Percentiles rank a stretch among this genome's conserved stretches.
Conservation (phyloP, 2,113 vertebrate genomes). For the Suricata suricatta region DNA sequence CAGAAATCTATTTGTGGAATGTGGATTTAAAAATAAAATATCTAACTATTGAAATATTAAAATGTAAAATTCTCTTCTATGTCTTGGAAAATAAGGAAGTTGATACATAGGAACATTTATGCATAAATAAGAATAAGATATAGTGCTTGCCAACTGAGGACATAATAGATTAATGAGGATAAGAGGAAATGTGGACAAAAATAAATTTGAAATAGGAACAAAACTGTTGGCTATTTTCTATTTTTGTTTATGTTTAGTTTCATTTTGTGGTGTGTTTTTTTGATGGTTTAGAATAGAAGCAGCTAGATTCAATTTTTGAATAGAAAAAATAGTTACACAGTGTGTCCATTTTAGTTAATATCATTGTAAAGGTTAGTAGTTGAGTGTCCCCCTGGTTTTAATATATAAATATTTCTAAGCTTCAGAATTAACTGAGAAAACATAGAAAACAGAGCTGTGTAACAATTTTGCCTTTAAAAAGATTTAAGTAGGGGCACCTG, state of each 20-base stretch:
- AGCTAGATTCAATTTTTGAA: background rate
- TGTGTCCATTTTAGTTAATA: background rate
- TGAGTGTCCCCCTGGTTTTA: background rate
- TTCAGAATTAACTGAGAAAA: background rate
- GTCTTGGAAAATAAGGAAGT: background rate
- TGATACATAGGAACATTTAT: background rate
- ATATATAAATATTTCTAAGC: background rate
- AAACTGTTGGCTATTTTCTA: background rate
- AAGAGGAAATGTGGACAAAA: background rate
- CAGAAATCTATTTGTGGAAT: background rate
- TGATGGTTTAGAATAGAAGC: background rate
- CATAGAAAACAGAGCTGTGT: background rate
- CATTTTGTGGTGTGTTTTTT: background rate
- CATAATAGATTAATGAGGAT: background rate
- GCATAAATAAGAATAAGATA: background rate
- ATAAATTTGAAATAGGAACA: background rate
- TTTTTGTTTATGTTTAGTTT: background rate
- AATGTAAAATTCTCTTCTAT: background rate
- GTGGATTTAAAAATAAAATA: slow-evolving; percentile 30
- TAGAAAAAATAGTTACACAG: background rate
- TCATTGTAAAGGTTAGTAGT: background rate
- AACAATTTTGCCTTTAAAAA: background rate
- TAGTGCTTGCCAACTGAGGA: background rate
- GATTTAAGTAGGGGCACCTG: background rate
- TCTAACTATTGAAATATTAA: slow-evolving; percentile 26